These are phyloP conservation scores for Myrmecophaga tridactyla DNA, from an alignment of 2,113 vertebrate genomes.

Conservation along the genomic window DNA sequence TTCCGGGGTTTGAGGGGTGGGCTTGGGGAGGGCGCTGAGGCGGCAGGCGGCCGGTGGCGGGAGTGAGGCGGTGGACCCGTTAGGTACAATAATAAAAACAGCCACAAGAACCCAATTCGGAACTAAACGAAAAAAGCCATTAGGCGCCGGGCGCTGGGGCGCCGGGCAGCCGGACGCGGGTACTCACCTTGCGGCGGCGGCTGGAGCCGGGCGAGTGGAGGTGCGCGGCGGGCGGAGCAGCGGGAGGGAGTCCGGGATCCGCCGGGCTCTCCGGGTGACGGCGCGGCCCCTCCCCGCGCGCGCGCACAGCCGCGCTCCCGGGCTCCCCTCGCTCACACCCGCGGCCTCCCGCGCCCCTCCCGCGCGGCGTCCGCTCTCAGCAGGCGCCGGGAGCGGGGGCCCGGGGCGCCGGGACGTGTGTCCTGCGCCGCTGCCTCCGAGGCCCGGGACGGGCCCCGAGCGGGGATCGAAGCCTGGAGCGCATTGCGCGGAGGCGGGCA, in stretches of 20 bases:
- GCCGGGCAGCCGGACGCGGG: neutral
- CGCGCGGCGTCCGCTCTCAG: constrained; percentile 37
- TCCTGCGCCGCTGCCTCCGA: constrained; percentile 58
- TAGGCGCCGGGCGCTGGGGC: neutral
- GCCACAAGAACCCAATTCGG: constrained; percentile 29
- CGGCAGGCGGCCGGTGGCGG: neutral
- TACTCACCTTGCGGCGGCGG: constrained; percentile 73
- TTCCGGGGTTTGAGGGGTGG: neutral
- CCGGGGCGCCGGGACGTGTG: neutral
- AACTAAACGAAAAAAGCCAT: constrained; percentile 64
- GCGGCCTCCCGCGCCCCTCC: constrained; percentile 62
- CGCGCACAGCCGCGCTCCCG: constrained; percentile 71
- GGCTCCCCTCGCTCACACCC: constrained; percentile 57
- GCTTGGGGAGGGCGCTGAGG: constrained; percentile 71
- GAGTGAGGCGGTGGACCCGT: constrained; percentile 29
- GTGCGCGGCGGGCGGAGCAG: constrained; percentile 59
- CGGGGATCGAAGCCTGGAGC: constrained; percentile 86
- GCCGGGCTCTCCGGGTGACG: constrained; percentile 70
- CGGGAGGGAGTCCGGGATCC: constrained; percentile 66
- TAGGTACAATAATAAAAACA: constrained; percentile 41
- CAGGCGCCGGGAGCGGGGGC: constrained; percentile 17
- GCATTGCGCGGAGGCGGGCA: constrained; percentile 78
- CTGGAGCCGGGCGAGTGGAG: constrained; percentile 58
- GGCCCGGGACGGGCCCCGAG: constrained; percentile 71
- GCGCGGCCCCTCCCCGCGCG: constrained; percentile 76